Base-by-base conservation (phyloP, 2,797 vertebrate species). In the Coranthus polyacanthus region DNA sequence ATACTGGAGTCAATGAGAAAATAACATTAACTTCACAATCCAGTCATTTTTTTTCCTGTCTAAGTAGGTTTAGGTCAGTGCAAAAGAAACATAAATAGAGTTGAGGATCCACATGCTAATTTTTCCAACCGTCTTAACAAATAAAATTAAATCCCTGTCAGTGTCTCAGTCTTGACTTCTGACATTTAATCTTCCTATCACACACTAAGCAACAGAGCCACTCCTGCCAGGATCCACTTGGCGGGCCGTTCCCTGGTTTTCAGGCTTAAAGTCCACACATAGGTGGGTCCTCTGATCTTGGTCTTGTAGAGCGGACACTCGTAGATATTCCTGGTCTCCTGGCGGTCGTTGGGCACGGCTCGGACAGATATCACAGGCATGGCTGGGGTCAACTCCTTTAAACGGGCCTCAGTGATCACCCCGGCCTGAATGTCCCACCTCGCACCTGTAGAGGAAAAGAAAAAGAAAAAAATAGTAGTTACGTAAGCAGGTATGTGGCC, bases 301-400 rank as follows among this genome's bases (percentile, higher is more conserved):
- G 93, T 94, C 85, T 92, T 94, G 61, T 93, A 94, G 53, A 93
- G 88, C 0, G 93, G 94, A 67, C 93, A 94, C 74, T 94, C 91
- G 4, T 94, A 95, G 70, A 93, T 94, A 67, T 95, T 95, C 53
- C 93, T 90, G 15, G 87, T 93, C 82, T 95, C 90, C 75, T 94
- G 91, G 2, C 90, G 92, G 72, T 92, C 90, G 12, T 88, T 92
- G 26, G 92, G 88, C 26, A 94, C 91, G 7, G 92, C 90, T 76
- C 93, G 91, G 38, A 91, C 88, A 26, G 93, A 93, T 71, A 94
- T 78, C 52, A 95, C 93, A 0, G 95, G 94, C 92, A 94, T 93
- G 34, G 72, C 26, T 2, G 86, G 89, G 24, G 89, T 93, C 68
- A 92, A 45, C n/a, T 91, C 93, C 87, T 95, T 93, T 18, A 95